A percentile compares a stretch with the other conserved stretches of the same genome.
These are phyloP conservation scores for Zaprionus bogoriensis DNA, from an alignment of 2,888 invertebrate genomes.

Conservation along the genomic window DNA sequence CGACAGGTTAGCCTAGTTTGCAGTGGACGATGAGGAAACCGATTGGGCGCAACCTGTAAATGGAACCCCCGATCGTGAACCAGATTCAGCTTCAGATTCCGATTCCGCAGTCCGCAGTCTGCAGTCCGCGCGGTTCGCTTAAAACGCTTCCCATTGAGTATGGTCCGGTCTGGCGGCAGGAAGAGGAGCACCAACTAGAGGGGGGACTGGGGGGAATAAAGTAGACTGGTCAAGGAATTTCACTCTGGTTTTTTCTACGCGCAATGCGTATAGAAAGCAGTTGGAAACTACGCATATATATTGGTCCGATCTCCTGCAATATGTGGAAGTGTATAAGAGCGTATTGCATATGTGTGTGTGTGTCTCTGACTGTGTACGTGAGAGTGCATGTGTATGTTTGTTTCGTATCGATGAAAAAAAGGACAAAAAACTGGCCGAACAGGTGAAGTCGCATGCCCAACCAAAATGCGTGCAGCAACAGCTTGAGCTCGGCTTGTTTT, in stretches of 20 bases:
- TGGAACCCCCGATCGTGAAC: constrained; percentile 40
- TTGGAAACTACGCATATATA: constrained; percentile 22
- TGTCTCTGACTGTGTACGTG: constrained; percentile 1
- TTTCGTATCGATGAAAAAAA: not conserved
- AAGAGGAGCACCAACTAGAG: not conserved
- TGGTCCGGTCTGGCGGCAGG: constrained; percentile 22
- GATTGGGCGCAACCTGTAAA: constrained; percentile 44
- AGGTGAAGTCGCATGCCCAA: constrained; percentile 39
- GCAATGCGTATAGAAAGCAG: constrained; percentile 42
- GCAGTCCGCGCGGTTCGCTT: no score
- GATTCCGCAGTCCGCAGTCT: constrained; percentile 37
- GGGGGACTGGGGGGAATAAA: not conserved
- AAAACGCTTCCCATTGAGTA: constrained; percentile 33
- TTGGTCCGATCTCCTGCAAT: constrained; percentile 28
- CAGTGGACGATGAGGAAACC: constrained; percentile 31
- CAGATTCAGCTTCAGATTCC: constrained; percentile 43
- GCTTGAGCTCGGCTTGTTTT: not conserved
- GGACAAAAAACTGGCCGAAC: constrained; percentile 36
- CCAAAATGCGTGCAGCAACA: constrained; percentile 34
- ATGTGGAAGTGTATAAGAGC: constrained; percentile 13
- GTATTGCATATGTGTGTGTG: constrained; percentile 5
- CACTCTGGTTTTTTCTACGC: constrained; percentile 51
- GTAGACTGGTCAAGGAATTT: constrained; percentile 45
- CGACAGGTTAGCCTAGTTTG: constrained; percentile 55
- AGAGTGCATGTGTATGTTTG: not conserved